Base-by-base conservation (phyloP, 2,797 vertebrate genomes). In the Limnodromus scolopaceus region DNA sequence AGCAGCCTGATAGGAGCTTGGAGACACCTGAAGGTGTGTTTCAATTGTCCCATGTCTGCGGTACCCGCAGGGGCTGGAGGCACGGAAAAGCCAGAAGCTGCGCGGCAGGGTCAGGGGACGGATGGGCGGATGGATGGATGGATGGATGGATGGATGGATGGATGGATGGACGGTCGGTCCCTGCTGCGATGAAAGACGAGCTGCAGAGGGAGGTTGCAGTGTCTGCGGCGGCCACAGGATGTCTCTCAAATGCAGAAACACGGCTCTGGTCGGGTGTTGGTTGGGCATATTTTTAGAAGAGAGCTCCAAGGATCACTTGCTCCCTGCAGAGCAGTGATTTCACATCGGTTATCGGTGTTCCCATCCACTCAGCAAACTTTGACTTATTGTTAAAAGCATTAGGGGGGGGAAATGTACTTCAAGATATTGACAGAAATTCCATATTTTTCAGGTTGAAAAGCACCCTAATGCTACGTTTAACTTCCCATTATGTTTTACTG, bases 201-300 rank as follows among this genome's bases (percentile, higher is more conserved):
- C n/a, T 66, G 77, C 54, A 7, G 57, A 46, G 54, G 30, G 54
- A 16, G 6, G 15, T 3, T 96, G 97, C 89, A 92, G 71, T 95
- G 93, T 88, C 61, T 20, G n/a, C 27, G 9, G 34, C 3, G 70
- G 77, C 97, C 97, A 96, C 96, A 76, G 36, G 96, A 65, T 95
- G 97, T 89, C 97, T 93, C 94, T 82, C 91, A 30, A 92, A 58
- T 38, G 92, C 95, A 97, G 83, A 94, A 75, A 19, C 94, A 20
- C 5, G 0, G 19, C 69, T 41, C 49, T 13, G n/a, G 4, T 3
- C 6, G 36, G 45, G 45, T 13, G n/a, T 16, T 77, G 6, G 1
- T 12, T 13, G 7, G 38, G 23, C 48, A 0, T 16, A 8, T 11
- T 78, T 72, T 78, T 10, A 30, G 27, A 13, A 7, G 16, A 6